Conservation (phyloP, 2,113 vertebrate genomes). For the Melierax canorus region DNA sequence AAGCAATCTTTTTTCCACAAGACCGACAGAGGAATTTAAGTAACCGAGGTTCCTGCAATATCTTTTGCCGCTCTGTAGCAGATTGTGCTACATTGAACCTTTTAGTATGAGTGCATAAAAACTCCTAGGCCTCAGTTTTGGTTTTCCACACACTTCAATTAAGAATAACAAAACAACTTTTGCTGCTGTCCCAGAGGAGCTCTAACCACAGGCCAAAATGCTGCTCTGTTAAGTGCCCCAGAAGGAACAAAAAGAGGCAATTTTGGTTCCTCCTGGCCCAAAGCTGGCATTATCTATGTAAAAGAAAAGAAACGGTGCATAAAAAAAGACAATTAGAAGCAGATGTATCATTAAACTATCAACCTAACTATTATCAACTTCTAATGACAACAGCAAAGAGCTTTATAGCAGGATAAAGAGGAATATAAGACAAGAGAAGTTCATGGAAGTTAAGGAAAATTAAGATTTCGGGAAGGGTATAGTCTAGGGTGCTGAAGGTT, state of each 20-base stretch:
- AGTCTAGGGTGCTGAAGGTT: neutral
- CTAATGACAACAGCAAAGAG: neutral
- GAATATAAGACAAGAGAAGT: neutral
- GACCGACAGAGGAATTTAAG: neutral
- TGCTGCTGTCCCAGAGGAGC: neutral
- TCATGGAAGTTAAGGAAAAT: neutral
- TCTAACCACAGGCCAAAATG: neutral
- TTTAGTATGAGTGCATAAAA: neutral
- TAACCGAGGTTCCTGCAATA: neutral
- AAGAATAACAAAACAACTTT: neutral
- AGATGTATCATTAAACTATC: neutral
- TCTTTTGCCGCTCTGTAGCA: neutral
- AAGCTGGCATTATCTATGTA: neutral
- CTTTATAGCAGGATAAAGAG: neutral
- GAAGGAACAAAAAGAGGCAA: neutral
- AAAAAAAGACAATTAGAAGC: neutral
- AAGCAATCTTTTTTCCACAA: neutral
- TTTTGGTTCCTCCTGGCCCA: neutral
- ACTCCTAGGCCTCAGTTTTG: neutral
- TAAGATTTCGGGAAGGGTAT: neutral
- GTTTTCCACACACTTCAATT: neutral
- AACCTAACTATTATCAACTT: neutral
- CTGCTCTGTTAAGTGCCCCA: neutral
- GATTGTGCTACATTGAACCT: rapidly evolving
- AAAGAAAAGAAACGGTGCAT: neutral